Evolutionary conservation across 2,113 vertebrate species (phyloP).

Genomic region (Vulpes lagopus): DNA sequence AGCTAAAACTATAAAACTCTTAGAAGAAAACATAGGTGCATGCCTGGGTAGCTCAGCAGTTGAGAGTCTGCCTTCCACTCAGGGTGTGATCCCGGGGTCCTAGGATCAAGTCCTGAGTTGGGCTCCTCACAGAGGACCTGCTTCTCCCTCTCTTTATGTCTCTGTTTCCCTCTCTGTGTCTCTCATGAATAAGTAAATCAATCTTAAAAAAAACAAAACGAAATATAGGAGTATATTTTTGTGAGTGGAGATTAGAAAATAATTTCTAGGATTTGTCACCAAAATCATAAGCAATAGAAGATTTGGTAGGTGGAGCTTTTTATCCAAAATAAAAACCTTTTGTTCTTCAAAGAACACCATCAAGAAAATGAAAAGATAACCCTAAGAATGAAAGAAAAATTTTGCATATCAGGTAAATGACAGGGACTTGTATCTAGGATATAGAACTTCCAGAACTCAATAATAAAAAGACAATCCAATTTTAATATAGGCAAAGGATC

Average conservation of each 20-base stretch:
- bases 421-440: neutral
- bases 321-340: slow-evolving; percentile 6
- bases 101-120: no score
- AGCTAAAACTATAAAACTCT: slow-evolving; percentile 11
- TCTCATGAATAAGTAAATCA: no score
- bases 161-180: no score
- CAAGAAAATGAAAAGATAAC: neutral
- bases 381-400: neutral
- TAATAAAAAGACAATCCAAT: neutral
- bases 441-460: neutral
- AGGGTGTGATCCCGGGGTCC: no score
- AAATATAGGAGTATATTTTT: neutral
- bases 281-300: slow-evolving; percentile 24
- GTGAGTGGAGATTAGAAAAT: neutral
- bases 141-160: no score
- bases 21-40: neutral
- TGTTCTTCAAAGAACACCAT: neutral
- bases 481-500: neutral
- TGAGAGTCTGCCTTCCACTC: no score
- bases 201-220: no score
- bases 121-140: no score
- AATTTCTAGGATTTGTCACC: neutral
- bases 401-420: neutral
- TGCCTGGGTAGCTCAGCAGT: no score
- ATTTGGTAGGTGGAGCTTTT: neutral